Evolutionary conservation across 1,140 invertebrate genomes (phyloP), one percentile per base, ranked within the genome.

Genomic region (Tetranychus cinnabarinus): DNA sequence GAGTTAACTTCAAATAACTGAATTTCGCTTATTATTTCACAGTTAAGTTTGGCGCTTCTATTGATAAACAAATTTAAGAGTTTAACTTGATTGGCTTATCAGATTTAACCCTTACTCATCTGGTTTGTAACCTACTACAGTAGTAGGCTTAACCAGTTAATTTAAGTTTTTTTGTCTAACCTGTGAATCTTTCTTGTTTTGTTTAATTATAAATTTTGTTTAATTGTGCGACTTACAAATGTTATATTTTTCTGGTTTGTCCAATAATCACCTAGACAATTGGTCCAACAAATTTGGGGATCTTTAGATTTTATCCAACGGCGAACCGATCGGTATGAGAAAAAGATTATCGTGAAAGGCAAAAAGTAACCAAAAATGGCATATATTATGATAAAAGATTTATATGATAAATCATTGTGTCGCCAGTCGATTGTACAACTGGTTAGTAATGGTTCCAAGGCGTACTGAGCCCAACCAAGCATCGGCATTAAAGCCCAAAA

Each of bases 391-490:
- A 66, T 62, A 59, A 65, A 66, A 13, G 64, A 64, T 46, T 66
- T 66, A 48, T 65, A 66, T 34, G 55, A 63, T 33, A 39, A 52
- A 45, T 63, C 64, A 45, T 65, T 65, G 23, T 64, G 64, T 36
- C 63, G 56, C 66, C 66, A 66, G 62, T 66, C 66, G 31, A 66
- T 66, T 1, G 66, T 66, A 57, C 66, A 66, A 10, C 64, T 62
- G 4, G 64, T 66, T 23, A 65, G 48, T 31, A 61, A 64, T 33
- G 64, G 64, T 50, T 65, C 64, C 33, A 61, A n/a, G 12, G 59
- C 62, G 33, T 62, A 66, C 15, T 64, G 65, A 57, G 2, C 64
- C 66, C 66, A 66, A 36, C 66, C 66, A 10, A 65, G 47, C 0
- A 66, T 48, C n/a, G 66, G 66, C 61, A 65, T 65, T 4, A 57